These are phyloP conservation scores for Ferrisia virgata DNA, from an alignment of 2,888 invertebrate species.

Conservation along the genomic window DNA sequence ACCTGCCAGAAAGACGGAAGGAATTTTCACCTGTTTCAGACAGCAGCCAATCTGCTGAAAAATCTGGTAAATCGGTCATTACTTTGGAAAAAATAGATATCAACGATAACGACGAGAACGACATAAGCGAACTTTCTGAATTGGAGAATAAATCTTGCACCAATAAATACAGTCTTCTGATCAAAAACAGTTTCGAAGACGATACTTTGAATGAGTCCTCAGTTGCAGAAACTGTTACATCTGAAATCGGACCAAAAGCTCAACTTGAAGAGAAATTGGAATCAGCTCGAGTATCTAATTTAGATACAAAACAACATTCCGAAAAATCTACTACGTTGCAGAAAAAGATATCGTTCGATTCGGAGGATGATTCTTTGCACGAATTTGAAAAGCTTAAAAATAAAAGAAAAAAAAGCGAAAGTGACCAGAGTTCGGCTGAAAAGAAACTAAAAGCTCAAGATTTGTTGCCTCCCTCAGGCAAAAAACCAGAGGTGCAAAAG, in stretches of 20 bases:
- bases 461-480: not conserved
- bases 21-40: not conserved
- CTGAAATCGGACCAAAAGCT: not conserved
- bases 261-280: not conserved
- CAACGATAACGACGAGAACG: not conserved
- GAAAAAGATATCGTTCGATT: not conserved
- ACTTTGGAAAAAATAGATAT: not conserved
- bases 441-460: not conserved
- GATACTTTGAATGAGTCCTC: not conserved
- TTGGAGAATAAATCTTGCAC: slow-evolving; percentile 1
- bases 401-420: slow-evolving; percentile 11
- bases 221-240: not conserved
- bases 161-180: not conserved
- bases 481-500: not conserved
- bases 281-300: not conserved
- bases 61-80: slow-evolving; percentile 2
- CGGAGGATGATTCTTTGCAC: slow-evolving; percentile 50
- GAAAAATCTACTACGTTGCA: not conserved
- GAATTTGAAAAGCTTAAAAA: slow-evolving; percentile 50
- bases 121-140: not conserved
- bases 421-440: not conserved
- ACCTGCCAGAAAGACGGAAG: not conserved
- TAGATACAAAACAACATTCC: not conserved
- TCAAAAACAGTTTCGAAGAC: slow-evolving; percentile 1
- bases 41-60: not conserved